Base-by-base conservation (phyloP, 2,113 vertebrate species). In the Chaetura pelagica region DNA sequence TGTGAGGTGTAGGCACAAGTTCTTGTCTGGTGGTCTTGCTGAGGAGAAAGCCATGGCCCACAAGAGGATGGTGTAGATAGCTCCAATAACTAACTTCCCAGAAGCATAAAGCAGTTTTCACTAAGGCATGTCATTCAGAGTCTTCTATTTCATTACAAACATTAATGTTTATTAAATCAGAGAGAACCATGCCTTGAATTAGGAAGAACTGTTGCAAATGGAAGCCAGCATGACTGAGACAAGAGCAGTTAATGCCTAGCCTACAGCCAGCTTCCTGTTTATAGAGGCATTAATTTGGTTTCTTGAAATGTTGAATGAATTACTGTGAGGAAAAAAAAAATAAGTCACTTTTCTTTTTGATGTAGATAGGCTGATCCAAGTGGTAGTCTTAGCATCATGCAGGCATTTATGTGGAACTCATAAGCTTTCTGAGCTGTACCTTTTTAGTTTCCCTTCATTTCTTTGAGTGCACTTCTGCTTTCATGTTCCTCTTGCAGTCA, bases 401-500 rank as follows among this genome's bases (percentile, higher is more conserved):
- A 84, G 38, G 24, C 32, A 22, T 64, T 73, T 86, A 29, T n/a
- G 20, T 64, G 49, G 85, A 82, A 90, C 71, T 76, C 24, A 4
- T 51, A n/a, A n/a, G 72, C 42, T 78, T 84, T 84, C 68, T 84
- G 76, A 93, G 29, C 27, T 42, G 18, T 34, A 13, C 26, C 29
- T 93, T 90, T 85, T 87, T 48, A n/a, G 42, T 89, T 94, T 81
- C 72, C 32, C 55, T 58, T 86, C 6, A 17, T 71, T 89, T 92
- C 49, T 30, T 84, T 62, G 48, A 86, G 38, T 3, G 0, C 61
- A 35, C 52, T 94, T 95, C 72, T 80, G 82, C 75, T 94, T 96
- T 94, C 55, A 23, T 59, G 29, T 85, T 79, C 55, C 64, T 61
- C 48, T 38, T 38, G 38, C 72, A 83, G 52, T 80, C 77, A 27